Base-by-base conservation (phyloP, 2,113 vertebrate species). In the Chinchilla lanigera region DNA sequence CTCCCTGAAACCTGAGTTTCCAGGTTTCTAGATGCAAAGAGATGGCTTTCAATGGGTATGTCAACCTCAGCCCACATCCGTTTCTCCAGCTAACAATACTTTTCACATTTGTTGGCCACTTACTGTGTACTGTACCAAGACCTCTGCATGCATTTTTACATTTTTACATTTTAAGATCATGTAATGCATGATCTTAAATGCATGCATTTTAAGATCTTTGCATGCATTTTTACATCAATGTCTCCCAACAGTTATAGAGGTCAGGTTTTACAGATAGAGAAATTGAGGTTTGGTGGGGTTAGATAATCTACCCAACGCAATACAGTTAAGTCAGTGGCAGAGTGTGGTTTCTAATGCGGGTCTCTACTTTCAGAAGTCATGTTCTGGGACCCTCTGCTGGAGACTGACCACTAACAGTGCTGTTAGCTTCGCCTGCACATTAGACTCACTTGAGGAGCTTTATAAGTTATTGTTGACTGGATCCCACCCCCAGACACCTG, bases 1-100 rank as follows among this genome's bases (percentile, higher is more conserved):
- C 78, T 86, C 58, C 24, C 50, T 90, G 8, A 75, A 80, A 83
- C 65, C 73, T 77, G 86, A 71, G 47, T 86, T 96, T 96, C 52
- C 35, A 92, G 80, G 24, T 33, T 19, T 93, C 73, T 69, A n/a
- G 73, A 54, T 93, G 35, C 65, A 92, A 41, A 91, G 16, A 13
- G 33, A 54, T 93, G 71, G 50, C 67, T 83, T 91, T 86, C 41
- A 10, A 94, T 35, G 26, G 56, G 11, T 16, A 7, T 77, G 56
- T 75, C 75, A 92, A n/a, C 38, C 16, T 96, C 89, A 86, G 86
- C n/a, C 47, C 16, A 33, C n/a, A n/a, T 81, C 67, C 38, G 24
- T 38, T 52, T 83, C 87, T 86, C 54, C 13, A 56, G 24, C 52
- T 86, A 58, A 77, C 54, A 52, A 52, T 19, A 47, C n/a, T 41